Evolutionary conservation across 1,140 invertebrate species (phyloP).

Genomic region (Elymnias hypermnestra): DNA sequence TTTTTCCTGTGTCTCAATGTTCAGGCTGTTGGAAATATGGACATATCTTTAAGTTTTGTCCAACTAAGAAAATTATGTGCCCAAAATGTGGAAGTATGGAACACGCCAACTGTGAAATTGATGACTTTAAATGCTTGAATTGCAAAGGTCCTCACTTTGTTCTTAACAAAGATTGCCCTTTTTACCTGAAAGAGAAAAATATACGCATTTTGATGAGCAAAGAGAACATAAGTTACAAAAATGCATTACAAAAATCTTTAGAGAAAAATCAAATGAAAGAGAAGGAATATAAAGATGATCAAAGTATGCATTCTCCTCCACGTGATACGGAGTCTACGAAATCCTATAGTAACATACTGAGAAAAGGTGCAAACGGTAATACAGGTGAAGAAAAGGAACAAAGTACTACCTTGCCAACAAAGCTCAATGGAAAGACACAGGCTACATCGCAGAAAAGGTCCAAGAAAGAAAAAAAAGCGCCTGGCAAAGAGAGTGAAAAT

Average conservation of each 20-base stretch:
- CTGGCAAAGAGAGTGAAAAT: too few relatives aligned
- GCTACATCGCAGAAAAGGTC: too few relatives aligned
- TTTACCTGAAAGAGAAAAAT: slow-evolving; percentile 26
- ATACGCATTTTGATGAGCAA: slow-evolving; percentile 21
- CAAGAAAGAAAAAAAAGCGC: too few relatives aligned
- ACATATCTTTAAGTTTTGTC: slow-evolving; percentile 14
- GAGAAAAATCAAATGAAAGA: too few relatives aligned
- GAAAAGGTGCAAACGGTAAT: too few relatives aligned
- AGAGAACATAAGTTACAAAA: slow-evolving; percentile 20
- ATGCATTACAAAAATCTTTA: slow-evolving; percentile 10
- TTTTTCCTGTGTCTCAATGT: slow-evolving; percentile 12
- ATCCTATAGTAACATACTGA: too few relatives aligned
- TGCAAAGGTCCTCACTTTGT: slow-evolving; percentile 23
- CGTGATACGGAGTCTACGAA: too few relatives aligned
- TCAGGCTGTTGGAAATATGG: slow-evolving; percentile 20
- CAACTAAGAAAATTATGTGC: slow-evolving; percentile 19
- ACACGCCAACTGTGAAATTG: slow-evolving; percentile 13
- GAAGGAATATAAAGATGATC: too few relatives aligned
- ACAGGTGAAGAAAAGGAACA: too few relatives aligned
- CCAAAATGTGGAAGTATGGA: slow-evolving; percentile 22
- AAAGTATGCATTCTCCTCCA: too few relatives aligned
- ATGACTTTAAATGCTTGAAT: slow-evolving; percentile 20
- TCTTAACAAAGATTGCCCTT: slow-evolving; percentile 21
- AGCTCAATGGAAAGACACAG: too few relatives aligned
- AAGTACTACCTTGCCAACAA: too few relatives aligned